Evolutionary conservation across 2,797 vertebrate species (phyloP), one percentile per base, ranked within the genome.

Genomic region (Aulostomus chinensis): DNA sequence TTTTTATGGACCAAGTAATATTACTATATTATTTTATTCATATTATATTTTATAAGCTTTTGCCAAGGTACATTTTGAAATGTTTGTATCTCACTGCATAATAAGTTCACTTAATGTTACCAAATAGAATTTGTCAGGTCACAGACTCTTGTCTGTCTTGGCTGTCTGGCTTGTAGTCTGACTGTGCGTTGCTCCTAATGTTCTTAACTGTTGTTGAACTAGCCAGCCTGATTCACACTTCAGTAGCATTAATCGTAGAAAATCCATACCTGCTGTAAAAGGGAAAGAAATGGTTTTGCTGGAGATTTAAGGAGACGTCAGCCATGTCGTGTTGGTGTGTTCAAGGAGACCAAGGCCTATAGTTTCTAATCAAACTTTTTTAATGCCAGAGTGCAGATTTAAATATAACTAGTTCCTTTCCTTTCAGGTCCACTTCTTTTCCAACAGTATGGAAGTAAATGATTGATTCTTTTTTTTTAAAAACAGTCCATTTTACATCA

Each of bases 1-100:
- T 86, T 88, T 89, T 85, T 83, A 85, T 21, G 79, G 87, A 86
- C 86, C 88, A 91, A 89, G 77, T 68, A 86, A 82, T 88, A 87
- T 80, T 86, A 75, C 85, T 83, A 80, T 84, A 76, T 79, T 85
- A 82, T 87, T 89, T 85, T 89, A 83, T 89, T 88, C 84, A 81
- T 86, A 87, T 87, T 81, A 72, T 89, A 84, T 91, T 89, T 91
- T 89, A 85, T 88, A 86, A 82, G 68, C 79, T 87, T 88, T 88
- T 86, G 71, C 65, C 26, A 73, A 85, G 89, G 89, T 91, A 91
- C 87, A 86, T 83, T 84, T 87, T 84, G 45, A 80, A 35, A 3
- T 71, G 77, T 82, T 68, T 75, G 71, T 86, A 82, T 85, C 56
- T 78, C 78, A 76, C 60, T 72, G 29, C 68, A 72, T 80, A 81